phyloP scores from a whole-genome alignment of 2,888 invertebrate species.

The Stenolophus ochropezus region DNA sequence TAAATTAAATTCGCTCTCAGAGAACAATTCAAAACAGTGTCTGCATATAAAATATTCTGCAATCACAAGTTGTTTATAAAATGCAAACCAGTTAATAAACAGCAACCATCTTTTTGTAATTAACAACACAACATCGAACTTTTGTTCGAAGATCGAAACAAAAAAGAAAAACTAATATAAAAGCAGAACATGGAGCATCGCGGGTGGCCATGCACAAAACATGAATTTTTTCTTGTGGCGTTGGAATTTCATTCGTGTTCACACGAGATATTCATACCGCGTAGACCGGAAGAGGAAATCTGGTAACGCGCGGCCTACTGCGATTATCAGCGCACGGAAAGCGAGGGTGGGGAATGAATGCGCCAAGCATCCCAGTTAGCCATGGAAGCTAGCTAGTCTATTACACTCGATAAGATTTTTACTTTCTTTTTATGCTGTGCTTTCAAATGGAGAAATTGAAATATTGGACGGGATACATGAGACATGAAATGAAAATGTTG shows the following conservation, averaged over 20 bases:
- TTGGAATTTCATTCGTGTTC: conserved; percentile 39
- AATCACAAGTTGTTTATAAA: not conserved
- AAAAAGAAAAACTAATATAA: conserved; percentile 32
- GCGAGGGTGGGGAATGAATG: conserved; percentile 13
- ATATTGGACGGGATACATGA: not conserved
- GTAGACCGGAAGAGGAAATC: conserved; percentile 41
- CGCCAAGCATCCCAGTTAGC: conserved; percentile 5
- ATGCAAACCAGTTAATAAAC: conserved; percentile 26
- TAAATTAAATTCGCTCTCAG: not conserved
- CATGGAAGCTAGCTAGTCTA: not conserved
- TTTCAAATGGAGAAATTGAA: conserved; percentile 22
- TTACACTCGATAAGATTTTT: conserved; percentile 45
- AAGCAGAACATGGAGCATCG: conserved; percentile 27
- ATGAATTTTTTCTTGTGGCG: conserved; percentile 27
- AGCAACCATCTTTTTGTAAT: conserved; percentile 34
- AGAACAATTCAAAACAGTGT: not conserved
- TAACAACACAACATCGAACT: conserved; percentile 19
- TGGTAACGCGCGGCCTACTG: conserved; percentile 39
- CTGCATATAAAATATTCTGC: not conserved
- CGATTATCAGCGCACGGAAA: conserved; percentile 36
- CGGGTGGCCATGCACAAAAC: conserved; percentile 23
- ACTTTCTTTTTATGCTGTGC: conserved; percentile 38
- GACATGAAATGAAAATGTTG: not conserved
- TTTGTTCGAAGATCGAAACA: conserved; percentile 31
- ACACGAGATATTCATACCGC: conserved; percentile 42